Conservation (phyloP, 2,888 invertebrate genomes). For the Branchinecta sandiegonensis region DNA sequence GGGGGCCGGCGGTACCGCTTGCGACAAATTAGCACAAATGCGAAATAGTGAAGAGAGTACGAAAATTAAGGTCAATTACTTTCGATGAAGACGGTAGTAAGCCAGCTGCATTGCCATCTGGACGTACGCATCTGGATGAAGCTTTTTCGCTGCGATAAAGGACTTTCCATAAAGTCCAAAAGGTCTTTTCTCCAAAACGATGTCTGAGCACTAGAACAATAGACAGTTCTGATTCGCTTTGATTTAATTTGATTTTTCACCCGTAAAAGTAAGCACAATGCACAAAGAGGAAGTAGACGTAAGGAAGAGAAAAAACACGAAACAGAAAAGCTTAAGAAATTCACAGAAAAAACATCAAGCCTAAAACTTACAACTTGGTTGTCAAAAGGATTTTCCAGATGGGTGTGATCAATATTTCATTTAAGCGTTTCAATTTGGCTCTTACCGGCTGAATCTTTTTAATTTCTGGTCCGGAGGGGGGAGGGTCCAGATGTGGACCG, state of each 20-base stretch:
- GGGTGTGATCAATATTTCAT: no score
- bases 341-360: no score
- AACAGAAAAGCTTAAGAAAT: conserved; percentile 9
- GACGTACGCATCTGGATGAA: conserved; percentile 47
- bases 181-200: conserved; percentile 33
- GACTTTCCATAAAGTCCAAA: conserved; percentile 42
- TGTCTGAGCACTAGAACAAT: conserved; percentile 30
- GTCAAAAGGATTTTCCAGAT: no score
- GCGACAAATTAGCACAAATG: background rate
- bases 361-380: no score
- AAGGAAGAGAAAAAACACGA: conserved; percentile 9
- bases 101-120: conserved; percentile 46
- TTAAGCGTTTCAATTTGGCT: no score
- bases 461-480: no score
- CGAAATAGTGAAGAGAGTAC: background rate
- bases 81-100: conserved; percentile 41
- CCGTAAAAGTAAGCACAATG: background rate
- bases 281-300: background rate
- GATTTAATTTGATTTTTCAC: background rate
- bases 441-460: no score
- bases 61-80: conserved; percentile 27
- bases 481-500: no score
- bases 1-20: background rate
- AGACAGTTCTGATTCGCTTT: background rate
- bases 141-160: conserved; percentile 37